Conservation (phyloP, 1,140 invertebrate species). For the Pogonomyrmex californicus region DNA sequence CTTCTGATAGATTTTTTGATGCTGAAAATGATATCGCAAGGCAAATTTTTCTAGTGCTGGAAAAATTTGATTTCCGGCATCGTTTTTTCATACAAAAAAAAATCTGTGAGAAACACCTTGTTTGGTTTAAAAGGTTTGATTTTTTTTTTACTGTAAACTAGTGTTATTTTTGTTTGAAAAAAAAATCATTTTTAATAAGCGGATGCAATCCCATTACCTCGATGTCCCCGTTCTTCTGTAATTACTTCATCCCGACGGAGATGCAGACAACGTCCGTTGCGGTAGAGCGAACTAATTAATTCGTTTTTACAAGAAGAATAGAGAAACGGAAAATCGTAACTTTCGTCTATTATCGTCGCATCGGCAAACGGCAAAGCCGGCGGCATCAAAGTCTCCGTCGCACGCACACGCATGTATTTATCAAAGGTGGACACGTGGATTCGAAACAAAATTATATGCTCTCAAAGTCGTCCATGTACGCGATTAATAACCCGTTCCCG, state of each 20-base stretch:
- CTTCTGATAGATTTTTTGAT: too few species aligned
- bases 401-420: neutral
- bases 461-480: slow-evolving; percentile 1
- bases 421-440: slow-evolving; percentile 4
- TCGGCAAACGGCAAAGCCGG: neutral
- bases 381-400: slow-evolving; percentile 28
- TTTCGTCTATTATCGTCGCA: neutral
- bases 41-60: too few species aligned
- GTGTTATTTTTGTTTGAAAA: neutral
- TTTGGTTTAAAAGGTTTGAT: too few species aligned
- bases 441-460: slow-evolving; percentile 44
- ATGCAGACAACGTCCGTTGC: neutral
- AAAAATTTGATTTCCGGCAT: too few species aligned
- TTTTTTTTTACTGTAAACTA: too few species aligned
- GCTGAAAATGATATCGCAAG: too few species aligned
- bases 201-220: neutral
- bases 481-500: slow-evolving; percentile 44
- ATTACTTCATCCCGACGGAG: neutral
- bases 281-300: neutral
- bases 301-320: neutral
- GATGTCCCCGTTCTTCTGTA: neutral
- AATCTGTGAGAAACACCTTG: too few species aligned
- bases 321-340: neutral
- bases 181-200: neutral
- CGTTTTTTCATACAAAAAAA: too few species aligned